phyloP scores from a whole-genome alignment of 2,888 invertebrate genomes.

The Hydraecia micacea region DNA sequence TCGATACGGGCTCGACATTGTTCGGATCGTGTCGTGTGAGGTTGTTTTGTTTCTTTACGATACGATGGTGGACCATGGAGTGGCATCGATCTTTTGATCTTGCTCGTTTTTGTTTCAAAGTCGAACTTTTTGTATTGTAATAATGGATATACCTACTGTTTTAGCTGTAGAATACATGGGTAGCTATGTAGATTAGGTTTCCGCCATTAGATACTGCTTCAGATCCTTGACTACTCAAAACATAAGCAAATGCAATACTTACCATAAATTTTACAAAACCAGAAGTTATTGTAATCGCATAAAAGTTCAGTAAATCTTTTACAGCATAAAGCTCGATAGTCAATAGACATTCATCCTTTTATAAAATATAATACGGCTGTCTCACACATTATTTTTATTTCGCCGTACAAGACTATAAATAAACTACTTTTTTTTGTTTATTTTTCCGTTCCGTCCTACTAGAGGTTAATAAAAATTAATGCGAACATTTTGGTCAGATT shows the following conservation, averaged over 20 bases:
- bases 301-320: constrained; percentile 40
- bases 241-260: constrained; percentile 2
- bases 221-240: background rate
- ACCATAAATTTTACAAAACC: constrained; percentile 17
- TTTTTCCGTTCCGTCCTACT: constrained; percentile 48
- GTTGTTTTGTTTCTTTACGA: constrained; percentile 63
- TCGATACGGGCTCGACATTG: constrained; percentile 70
- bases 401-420: constrained; percentile 57
- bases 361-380: constrained; percentile 54
- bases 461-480: constrained; percentile 66
- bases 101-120: constrained; percentile 20
- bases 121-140: background rate
- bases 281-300: constrained; percentile 35
- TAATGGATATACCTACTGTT: background rate
- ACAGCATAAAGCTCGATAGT: constrained; percentile 41
- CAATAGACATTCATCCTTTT: constrained; percentile 55
- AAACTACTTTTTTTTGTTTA: constrained; percentile 51
- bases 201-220: background rate
- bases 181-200: background rate
- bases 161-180: background rate
- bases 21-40: constrained; percentile 69
- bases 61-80: constrained; percentile 39
- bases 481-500: constrained; percentile 62
- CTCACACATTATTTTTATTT: constrained; percentile 59
- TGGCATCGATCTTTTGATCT: constrained; percentile 36